Evolutionary conservation across 2,797 vertebrate genomes (phyloP), one percentile per base, ranked within the genome.

Genomic region (Chelonia mydas): DNA sequence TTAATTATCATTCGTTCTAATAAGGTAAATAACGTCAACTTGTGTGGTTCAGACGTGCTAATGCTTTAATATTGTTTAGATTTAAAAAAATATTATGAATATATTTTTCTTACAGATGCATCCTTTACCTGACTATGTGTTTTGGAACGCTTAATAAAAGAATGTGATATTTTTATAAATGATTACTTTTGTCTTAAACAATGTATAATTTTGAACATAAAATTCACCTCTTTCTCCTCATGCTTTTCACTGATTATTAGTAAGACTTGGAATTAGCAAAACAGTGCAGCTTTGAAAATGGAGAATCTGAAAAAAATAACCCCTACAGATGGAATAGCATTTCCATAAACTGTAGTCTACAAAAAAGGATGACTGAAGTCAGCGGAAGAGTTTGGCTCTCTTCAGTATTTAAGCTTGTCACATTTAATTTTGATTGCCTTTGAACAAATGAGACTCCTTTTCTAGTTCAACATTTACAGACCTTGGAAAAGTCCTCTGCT

Each of bases 401-500:
- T 94, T 87, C 86, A 80, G 89, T 19, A 33, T 86, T 96, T 93
- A 86, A 94, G 90, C 88, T 86, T 91, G 95, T 97, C 90, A 88
- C 91, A 90, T 95, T 95, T 94, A 92, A 93, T 97, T 97, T 97
- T 97, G 97, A 97, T 97, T 97, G 96, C 88, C 81, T 97, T 94
- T 94, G 94, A 94, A 94, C 90, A 96, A 94, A 97, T 96, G 89
- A 96, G 87, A 92, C 91, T 95, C 95, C 79, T 95, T 76, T 88
- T 96, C 92, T 59, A 91, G 8, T 13, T 89, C 91, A 87, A 74
- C 91, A 80, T 95, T 97, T 95, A 47, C 28, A 79, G 93, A 33
- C 86, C 82, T 89, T 92, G 94, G 89, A 92, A 92, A 92, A 92
- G 91, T 76, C 82, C 92, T 97, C 92, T 5, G 82, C 97, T 94